Evolutionary conservation across 53 echinoderm and acorn worm species (phyloP), one percentile per base, ranked within the genome.

Genomic region (Crossaster papposus): DNA sequence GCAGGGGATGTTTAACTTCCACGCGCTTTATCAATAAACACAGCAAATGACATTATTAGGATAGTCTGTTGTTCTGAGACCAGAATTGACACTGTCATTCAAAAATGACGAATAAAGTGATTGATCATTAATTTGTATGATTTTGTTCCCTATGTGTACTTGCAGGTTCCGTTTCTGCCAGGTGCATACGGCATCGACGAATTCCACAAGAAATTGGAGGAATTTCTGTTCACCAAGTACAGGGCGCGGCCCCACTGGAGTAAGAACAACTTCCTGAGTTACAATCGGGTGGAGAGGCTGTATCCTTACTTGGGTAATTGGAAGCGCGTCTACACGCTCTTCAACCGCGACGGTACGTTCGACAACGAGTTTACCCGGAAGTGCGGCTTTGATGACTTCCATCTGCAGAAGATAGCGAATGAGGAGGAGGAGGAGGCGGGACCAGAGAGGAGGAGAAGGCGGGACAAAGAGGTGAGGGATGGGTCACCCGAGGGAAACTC

Each of bases 341-440:
- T 96, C 89, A 96, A 96, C 87, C 37, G 78, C 20, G 93, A 87
- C 53, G 93, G 93, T 5, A 95, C 95, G 15, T 96, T 96, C 91
- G 95, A 96, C 89, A 96, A 96, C 87, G 95, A 96, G 89, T 96
- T 96, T 93, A 96, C 96, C 22, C 54, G 96, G 71, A 94, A 96
- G 51, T 95, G 95, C 70, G 95, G 95, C 37, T 95, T 95, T 73
- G 95, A 95, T 75, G 93, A 95, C 78, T 95, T 95, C 85, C 95
- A 95, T 78, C 77, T 79, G 64, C 76, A 18, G 31, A 17, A 34
- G 34, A 77, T 54, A 31, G 79, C 28, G 51, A 89, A 64, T 28
- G 32, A 82, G 8, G 44, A 55, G 70, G 32, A 20, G 77, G 37
- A 36, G 62, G 22, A 8, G 65, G 33, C 14, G 86, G 51, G 50